Evolutionary conservation across 1,140 invertebrate species (phyloP), one percentile per base, ranked within the genome.

Genomic region (Drosophila elegans): DNA sequence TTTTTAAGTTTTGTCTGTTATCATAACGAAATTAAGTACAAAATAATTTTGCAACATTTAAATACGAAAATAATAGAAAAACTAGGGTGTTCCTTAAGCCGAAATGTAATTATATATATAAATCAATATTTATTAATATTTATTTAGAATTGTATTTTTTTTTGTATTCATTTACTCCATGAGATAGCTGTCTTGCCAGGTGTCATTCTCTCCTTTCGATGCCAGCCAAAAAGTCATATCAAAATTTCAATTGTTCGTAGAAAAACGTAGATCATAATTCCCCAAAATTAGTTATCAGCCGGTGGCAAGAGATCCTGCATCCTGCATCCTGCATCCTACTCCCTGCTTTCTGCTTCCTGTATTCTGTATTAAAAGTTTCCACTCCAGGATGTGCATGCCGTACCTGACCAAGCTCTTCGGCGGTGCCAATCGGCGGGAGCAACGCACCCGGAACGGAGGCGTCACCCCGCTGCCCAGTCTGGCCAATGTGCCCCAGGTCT

Each of bases 351-450:
- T 36, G 34, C 9, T 1, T 9, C 36, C 36, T 38, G 10, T 3
- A 10, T 10, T 3, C 11, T 12, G 2, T 38, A 38, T 4, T 7
- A 27, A 34, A 49, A 32, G 32, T 1, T 27, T 41, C 39, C 29
- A 12, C 27, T 7, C 11, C 6, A 44, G 16, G 34, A 82, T 83
- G 80, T 83, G 80, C 55, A 42, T 83, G 64, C 79, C 63, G 34
- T 82, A 57, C 3, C 12, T 82, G 45, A 64, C 27, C 25, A 83
- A 75, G 7, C 11, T 83, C 27, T 78, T 75, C 10, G 25, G 74
- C 12, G 25, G 55, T 4, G 56, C 44, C 3, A 45, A 60, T 4
- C 79, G 74, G 7, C 27, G 29, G n/a, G 27, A 49, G 7, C 61
- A 61, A 16, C 73, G 73, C 3, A 5, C 13, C 32, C 67, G 5